Conservation (phyloP, 2,888 invertebrate species). For the Rhagium mordax region DNA sequence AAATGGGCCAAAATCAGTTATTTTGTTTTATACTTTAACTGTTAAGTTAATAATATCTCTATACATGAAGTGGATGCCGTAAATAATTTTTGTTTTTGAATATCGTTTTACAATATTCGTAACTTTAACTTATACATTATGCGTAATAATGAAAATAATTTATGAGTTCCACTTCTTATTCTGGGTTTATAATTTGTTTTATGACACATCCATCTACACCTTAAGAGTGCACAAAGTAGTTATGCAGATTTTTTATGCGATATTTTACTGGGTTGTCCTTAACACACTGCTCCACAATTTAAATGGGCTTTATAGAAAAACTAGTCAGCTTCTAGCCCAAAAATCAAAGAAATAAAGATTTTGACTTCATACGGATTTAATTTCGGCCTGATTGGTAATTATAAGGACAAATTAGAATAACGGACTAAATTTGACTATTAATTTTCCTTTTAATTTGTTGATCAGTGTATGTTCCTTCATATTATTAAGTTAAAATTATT, state of each 20-base stretch:
- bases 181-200: neutral
- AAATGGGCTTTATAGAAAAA: slow-evolving; percentile 18
- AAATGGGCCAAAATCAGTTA: neutral
- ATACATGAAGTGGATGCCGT: neutral
- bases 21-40: neutral
- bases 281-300: slow-evolving; percentile 27
- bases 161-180: neutral
- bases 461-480: slow-evolving; percentile 18
- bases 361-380: neutral
- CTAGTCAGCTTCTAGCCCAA: neutral
- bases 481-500: neutral
- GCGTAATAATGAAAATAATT: neutral
- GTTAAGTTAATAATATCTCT: neutral
- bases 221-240: slow-evolving; percentile 27
- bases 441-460: slow-evolving; percentile 21
- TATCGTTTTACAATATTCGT: neutral
- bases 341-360: neutral
- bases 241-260: slow-evolving; percentile 19
- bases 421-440: neutral
- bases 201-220: slow-evolving; percentile 12
- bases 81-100: neutral
- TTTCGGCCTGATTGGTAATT: neutral
- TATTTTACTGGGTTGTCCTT: slow-evolving; percentile 5
- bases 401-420: neutral
- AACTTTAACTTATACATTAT: too few relatives aligned